phyloP scores from a whole-genome alignment of 1,140 invertebrate genomes.

The Philaenus spumarius region DNA sequence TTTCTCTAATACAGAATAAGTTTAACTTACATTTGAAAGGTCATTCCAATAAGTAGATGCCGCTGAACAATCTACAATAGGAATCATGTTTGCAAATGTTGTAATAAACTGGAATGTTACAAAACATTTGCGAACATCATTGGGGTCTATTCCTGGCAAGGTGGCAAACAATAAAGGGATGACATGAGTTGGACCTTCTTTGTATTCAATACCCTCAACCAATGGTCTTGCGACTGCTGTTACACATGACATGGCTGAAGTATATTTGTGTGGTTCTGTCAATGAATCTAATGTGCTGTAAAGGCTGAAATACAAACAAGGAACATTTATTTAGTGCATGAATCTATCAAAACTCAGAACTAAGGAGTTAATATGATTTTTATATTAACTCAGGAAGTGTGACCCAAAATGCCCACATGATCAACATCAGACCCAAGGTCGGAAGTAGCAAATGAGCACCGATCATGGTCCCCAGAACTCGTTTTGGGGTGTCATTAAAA shows the following conservation, averaged over 20 bases:
- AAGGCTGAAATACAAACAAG: slow-evolving; percentile 41
- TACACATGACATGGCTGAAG: slow-evolving; percentile 68
- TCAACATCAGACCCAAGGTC: no score
- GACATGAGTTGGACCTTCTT: slow-evolving; percentile 71
- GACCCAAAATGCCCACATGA: no score
- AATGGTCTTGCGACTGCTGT: slow-evolving; percentile 61
- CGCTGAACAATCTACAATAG: slow-evolving; percentile 76
- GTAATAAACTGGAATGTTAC: slow-evolving; percentile 67
- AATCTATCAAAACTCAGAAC: no score
- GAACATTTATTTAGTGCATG: no score
- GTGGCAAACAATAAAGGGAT: slow-evolving; percentile 71
- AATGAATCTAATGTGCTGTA: slow-evolving; percentile 73
- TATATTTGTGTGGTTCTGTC: slow-evolving; percentile 81
- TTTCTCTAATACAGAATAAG: no score
- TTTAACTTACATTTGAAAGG: neutral
- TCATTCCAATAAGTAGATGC: neutral
- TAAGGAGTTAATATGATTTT: no score
- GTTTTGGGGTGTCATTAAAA: no score
- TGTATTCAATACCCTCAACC: slow-evolving; percentile 57
- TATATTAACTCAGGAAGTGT: no score
- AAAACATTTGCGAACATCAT: slow-evolving; percentile 79
- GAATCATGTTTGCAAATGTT: slow-evolving; percentile 66
- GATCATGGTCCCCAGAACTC: no score
- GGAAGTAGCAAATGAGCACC: no score
- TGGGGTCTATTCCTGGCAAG: slow-evolving; percentile 85